Percentiles rank a stretch among this genome's conserved stretches.
Evolutionary conservation across 2,888 invertebrate genomes (phyloP).

Genomic region (Eristalis pertinax): DNA sequence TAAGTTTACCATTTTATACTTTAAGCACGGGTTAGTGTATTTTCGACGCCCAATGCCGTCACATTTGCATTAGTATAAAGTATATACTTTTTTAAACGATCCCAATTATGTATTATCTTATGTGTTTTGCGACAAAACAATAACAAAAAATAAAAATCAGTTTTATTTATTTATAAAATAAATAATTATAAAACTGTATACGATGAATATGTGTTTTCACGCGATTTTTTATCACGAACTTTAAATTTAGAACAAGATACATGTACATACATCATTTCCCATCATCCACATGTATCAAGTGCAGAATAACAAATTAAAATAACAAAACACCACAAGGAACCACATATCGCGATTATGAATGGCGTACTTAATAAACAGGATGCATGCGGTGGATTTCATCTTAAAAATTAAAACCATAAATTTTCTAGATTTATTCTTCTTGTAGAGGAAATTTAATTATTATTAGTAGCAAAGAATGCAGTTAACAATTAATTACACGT

Average conservation of each 20-base stretch:
- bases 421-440: conserved; percentile 51
- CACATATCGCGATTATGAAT: conserved; percentile 28
- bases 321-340: conserved; percentile 11
- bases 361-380: conserved; percentile 36
- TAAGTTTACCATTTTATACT: too few relatives aligned
- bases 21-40: too few relatives aligned
- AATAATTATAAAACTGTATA: too few relatives aligned
- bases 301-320: conserved; percentile 2
- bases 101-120: too few relatives aligned
- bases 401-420: conserved; percentile 51
- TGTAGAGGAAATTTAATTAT: conserved; percentile 64
- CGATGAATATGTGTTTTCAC: neutral
- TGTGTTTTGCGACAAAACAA: too few relatives aligned
- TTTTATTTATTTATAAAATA: too few relatives aligned
- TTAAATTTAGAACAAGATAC: conserved; percentile 18
- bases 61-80: too few relatives aligned
- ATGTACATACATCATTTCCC: neutral
- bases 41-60: too few relatives aligned
- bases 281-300: conserved; percentile 21
- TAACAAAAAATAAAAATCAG: too few relatives aligned
- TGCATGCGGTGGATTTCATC: conserved; percentile 41
- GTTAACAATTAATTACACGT: conserved; percentile 69
- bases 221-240: neutral
- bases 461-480: conserved; percentile 57
- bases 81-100: too few relatives aligned